phyloP scores from a whole-genome alignment of 1,140 invertebrate genomes.

The Trigoniulus corallinus region DNA sequence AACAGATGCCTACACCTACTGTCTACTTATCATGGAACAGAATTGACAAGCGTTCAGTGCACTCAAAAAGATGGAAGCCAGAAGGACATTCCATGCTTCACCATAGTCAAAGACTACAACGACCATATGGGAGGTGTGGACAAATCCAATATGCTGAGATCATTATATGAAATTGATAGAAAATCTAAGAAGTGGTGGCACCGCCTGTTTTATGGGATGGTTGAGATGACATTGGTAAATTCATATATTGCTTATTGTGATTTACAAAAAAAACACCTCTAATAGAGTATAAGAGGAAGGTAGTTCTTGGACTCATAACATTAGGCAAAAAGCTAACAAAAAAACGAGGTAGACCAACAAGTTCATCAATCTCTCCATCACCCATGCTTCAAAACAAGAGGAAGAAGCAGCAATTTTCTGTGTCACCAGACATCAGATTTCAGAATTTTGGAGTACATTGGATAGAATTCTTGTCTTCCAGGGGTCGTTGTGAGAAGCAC shows the following conservation, averaged over 20 bases:
- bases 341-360: too few relatives aligned
- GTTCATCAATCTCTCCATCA: too few relatives aligned
- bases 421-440: too few relatives aligned
- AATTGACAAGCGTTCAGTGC: constrained; percentile 7
- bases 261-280: too few relatives aligned
- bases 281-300: not conserved
- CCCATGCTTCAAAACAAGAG: too few relatives aligned
- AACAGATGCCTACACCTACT: constrained; percentile 23
- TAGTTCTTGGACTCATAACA: not conserved
- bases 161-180: too few relatives aligned
- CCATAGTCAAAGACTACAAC: constrained; percentile 17
- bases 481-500: too few relatives aligned
- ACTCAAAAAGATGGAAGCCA: constrained; percentile 10
- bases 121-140: constrained; percentile 20
- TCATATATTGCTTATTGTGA: constrained; percentile 17
- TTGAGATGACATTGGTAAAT: constrained; percentile 19
- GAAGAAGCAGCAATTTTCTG: too few relatives aligned
- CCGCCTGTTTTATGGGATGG: constrained; percentile 21
- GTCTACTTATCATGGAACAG: constrained; percentile 22
- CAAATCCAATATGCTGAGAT: constrained; percentile 23
- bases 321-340: too few relatives aligned
- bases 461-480: too few relatives aligned
- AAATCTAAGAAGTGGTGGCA: constrained; percentile 25
- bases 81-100: constrained; percentile 9
- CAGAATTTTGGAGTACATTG: too few relatives aligned